Conservation (phyloP, 2,888 invertebrate genomes). For the Catocala nupta region DNA sequence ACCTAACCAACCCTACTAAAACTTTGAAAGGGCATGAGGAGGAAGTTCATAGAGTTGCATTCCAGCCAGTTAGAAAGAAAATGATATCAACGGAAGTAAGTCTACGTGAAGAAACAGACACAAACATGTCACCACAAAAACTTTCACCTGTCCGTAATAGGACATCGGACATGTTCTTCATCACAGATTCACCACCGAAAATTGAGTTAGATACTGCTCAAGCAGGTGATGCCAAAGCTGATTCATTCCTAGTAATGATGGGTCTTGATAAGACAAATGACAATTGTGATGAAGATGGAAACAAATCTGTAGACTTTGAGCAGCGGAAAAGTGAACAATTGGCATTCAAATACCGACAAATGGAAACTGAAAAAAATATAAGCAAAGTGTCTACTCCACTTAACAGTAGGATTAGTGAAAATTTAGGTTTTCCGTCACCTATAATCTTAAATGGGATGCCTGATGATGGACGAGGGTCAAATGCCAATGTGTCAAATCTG, state of each 20-base stretch:
- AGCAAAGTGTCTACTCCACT: slow-evolving; percentile 80
- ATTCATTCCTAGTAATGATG: slow-evolving; percentile 81
- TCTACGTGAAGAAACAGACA: slow-evolving; percentile 74
- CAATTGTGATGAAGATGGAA: slow-evolving; percentile 63
- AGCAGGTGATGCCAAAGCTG: slow-evolving; percentile 67
- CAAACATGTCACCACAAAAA: slow-evolving; percentile 60
- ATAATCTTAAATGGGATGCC: slow-evolving; percentile 63
- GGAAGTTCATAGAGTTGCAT: slow-evolving; percentile 79
- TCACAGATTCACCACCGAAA: slow-evolving; percentile 76
- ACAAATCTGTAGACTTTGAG: slow-evolving; percentile 66
- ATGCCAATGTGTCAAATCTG: slow-evolving; percentile 56
- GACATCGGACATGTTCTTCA: slow-evolving; percentile 76
- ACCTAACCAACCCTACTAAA: slow-evolving; percentile 78
- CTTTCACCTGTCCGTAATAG: slow-evolving; percentile 65
- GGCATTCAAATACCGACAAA: slow-evolving; percentile 63
- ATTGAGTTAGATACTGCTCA: slow-evolving; percentile 57
- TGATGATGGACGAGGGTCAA: slow-evolving; percentile 63
- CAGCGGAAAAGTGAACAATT: slow-evolving; percentile 65
- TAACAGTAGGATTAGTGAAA: slow-evolving; percentile 64
- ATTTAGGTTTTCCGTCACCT: slow-evolving; percentile 70
- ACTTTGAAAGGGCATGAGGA: slow-evolving; percentile 83
- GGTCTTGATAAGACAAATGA: slow-evolving; percentile 77
- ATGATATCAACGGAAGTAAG: slow-evolving; percentile 73
- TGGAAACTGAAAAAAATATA: slow-evolving; percentile 73
- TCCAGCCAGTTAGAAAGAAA: slow-evolving; percentile 77